Conservation (phyloP, 2,888 invertebrate genomes). For the Meghimatium bilineatum region DNA sequence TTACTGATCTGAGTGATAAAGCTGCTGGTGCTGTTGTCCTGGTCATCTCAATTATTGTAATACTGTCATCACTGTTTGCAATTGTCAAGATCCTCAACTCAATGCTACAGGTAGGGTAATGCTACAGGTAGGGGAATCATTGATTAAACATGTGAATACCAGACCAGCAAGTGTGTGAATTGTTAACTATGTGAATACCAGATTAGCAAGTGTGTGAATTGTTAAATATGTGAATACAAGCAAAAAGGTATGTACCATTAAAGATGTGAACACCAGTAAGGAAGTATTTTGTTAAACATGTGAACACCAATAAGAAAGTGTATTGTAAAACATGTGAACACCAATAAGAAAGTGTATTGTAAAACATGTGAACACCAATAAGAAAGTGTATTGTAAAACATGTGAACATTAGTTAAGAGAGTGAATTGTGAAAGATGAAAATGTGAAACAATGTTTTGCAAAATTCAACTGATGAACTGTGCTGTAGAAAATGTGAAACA, state of each 20-base stretch:
- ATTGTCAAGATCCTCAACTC: conserved; percentile 73
- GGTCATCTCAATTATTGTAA: conserved; percentile 61
- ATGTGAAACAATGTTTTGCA: too few relatives aligned
- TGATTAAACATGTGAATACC: neutral
- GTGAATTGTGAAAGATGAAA: too few relatives aligned
- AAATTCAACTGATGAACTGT: too few relatives aligned
- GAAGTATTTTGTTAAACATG: neutral
- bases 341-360: neutral
- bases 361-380: neutral
- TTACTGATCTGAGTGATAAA: conserved; percentile 64
- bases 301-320: neutral
- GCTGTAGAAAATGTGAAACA: too few relatives aligned
- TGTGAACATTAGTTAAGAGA: neutral
- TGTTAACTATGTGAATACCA: neutral
- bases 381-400: neutral
- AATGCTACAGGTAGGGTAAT: conserved; percentile 50
- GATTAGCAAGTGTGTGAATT: neutral
- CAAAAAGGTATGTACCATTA: neutral
- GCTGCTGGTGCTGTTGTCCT: conserved; percentile 65
- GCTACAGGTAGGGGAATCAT: neutral
- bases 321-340: neutral
- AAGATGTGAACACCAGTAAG: neutral
- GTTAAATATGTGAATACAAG: neutral
- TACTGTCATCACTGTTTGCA: conserved; percentile 65
- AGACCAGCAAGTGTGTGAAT: neutral